Base-by-base conservation (phyloP, 2,888 invertebrate genomes). In the Himalopsyche tibetana region DNA sequence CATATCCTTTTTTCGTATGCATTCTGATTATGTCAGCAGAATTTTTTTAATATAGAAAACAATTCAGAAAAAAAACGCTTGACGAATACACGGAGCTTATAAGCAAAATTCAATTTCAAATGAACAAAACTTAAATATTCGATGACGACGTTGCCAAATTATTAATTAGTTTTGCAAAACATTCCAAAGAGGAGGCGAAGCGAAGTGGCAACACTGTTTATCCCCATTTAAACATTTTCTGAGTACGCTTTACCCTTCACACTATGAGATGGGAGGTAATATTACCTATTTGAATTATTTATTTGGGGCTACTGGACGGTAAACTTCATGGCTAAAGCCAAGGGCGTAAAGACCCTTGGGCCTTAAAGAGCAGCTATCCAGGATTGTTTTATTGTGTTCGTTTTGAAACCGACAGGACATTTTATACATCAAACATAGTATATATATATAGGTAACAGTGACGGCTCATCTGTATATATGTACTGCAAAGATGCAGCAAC, bases 271-370 rank as follows among this genome's bases (percentile, higher is more conserved):
- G 63, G 63, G 19, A 19, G 28, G 63, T 63, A 56, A 56, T 56
- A 56, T 56, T 63, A 63, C 63, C 63, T 63, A 63, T 63, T 63
- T 63, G 63, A 63, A 63, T 63, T 63, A 63, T 63, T 63, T 19
- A 63, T 4, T 63, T 5, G 8, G 63, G n/a, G 28, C 19, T 19
- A 28, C 63, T 63, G 63, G 63, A n/a, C 63, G 19, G 63, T 19
- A 63, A 63, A 19, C 63, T 63, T 63, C 63, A 8, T 6, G 63
- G 63, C 8, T 63, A 19, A 56, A 63, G 63, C 63, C 19, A 19
- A 63, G 63, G 63, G 63, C 63, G n/a, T 19, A 63, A 63, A 19
- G 28, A 8, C 63, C 63, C 63, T 19, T 6, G 8, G 28, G 63
- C 4, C 19, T n/a, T 63, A 63, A 19, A 28, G 28, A 28, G 28